These are phyloP conservation scores for Todiramphus saurophagus DNA, from an alignment of 2,113 vertebrate genomes.

Conservation along the genomic window DNA sequence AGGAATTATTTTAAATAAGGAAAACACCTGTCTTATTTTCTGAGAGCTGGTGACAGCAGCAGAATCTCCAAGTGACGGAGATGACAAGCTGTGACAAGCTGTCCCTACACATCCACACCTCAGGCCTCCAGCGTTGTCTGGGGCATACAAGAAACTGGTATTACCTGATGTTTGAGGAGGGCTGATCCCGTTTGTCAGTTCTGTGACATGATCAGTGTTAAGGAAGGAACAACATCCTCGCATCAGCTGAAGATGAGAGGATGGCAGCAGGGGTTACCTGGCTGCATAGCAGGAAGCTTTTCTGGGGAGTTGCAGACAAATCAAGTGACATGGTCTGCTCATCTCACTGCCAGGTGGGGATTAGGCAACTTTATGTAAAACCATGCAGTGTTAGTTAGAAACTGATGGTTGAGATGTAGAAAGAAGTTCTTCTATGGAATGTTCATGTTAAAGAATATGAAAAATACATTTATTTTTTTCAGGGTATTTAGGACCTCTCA, in stretches of 20 bases:
- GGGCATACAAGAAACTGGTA: not conserved
- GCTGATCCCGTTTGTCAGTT: constrained; percentile 35
- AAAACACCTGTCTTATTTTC: constrained; percentile 32
- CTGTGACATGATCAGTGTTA: constrained; percentile 1
- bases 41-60: constrained; percentile 48
- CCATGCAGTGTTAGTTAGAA: not conserved
- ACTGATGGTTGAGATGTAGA: not conserved
- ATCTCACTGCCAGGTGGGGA: not conserved
- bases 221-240: not conserved
- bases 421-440: not conserved
- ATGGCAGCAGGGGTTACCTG: not conserved
- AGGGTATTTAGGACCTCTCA: not conserved
- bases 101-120: constrained; percentile 7
- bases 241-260: constrained; percentile 11
- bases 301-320: constrained; percentile 14
- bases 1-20: constrained; percentile 12
- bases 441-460: not conserved
- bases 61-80: constrained; percentile 17
- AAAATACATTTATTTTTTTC: not conserved
- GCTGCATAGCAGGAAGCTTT: not conserved
- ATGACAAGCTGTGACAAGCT: constrained; percentile 53
- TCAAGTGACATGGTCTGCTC: not conserved
- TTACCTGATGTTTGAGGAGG: constrained; percentile 36
- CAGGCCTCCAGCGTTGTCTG: constrained; percentile 30
- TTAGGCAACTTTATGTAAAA: constrained; percentile 9